A percentile compares a stretch with the other conserved stretches of the same genome.
These are phyloP conservation scores for Caerostris extrusa DNA, from an alignment of 1,140 invertebrate species.

Conservation along the genomic window DNA sequence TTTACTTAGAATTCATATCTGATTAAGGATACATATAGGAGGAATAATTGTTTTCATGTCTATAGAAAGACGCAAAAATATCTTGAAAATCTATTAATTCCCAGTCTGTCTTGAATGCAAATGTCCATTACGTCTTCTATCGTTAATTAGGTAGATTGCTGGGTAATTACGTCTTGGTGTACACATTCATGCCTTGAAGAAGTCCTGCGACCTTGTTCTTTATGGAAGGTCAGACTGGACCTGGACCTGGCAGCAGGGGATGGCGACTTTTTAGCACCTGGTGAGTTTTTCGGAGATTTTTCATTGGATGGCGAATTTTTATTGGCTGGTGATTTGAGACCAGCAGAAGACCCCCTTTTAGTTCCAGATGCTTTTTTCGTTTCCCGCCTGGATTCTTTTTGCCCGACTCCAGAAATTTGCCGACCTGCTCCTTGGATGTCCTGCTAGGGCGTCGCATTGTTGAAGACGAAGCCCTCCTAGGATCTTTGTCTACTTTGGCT, in stretches of 20 bases:
- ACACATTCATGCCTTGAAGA: not conserved
- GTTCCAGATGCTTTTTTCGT: not conserved
- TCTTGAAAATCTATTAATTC: no score
- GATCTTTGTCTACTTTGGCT: not conserved
- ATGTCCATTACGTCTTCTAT: no score
- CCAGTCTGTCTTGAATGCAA: no score
- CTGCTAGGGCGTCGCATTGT: not conserved
- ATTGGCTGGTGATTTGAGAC: not conserved
- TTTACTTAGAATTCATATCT: no score
- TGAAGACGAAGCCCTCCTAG: not conserved
- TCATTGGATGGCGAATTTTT: no score
- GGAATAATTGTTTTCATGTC: no score
- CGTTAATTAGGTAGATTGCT: not conserved
- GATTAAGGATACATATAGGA: no score
- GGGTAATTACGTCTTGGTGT: not conserved
- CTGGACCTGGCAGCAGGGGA: not conserved
- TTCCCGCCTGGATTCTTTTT: not conserved
- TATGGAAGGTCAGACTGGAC: not conserved
- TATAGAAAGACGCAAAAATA: no score
- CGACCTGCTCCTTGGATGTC: not conserved
- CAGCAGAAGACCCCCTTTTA: not conserved
- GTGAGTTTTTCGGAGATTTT: not conserved
- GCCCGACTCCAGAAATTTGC: not conserved
- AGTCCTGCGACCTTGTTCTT: not conserved
- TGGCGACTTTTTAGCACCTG: not conserved